phyloP scores from a whole-genome alignment of 2,113 vertebrate genomes.

The Nanger granti region DNA sequence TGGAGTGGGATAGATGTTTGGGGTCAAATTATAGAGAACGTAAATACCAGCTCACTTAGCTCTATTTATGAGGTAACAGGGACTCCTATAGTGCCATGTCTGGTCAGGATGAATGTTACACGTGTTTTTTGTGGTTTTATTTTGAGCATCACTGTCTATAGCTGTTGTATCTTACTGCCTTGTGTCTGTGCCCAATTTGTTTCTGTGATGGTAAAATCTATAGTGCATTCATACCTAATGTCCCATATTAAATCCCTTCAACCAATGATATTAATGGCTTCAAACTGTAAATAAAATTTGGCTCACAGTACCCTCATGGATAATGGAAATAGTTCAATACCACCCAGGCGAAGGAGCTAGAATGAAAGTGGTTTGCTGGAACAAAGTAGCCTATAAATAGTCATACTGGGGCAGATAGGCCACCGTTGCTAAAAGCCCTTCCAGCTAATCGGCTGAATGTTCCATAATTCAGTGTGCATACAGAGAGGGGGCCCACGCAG shows the following conservation, averaged over 20 bases:
- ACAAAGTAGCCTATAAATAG: conserved; percentile 68
- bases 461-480: conserved; percentile 14
- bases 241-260: not conserved
- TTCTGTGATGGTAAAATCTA: conserved; percentile 39
- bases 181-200: not conserved
- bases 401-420: not conserved
- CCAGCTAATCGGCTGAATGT: conserved; percentile 20
- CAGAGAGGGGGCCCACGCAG: not conserved
- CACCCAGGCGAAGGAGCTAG: not conserved
- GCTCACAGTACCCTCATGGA: not conserved
- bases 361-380: conserved; percentile 39
- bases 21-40: not conserved
- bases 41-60: not conserved
- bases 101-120: not conserved
- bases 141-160: not conserved
- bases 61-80: not conserved
- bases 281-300: conserved; percentile 10
- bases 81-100: not conserved
- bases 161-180: not conserved
- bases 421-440: not conserved
- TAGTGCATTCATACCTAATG: not conserved
- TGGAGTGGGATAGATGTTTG: not conserved
- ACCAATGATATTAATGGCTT: conserved; percentile 17
- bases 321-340: not conserved
- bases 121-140: not conserved